These are phyloP conservation scores for Marmota monax DNA, from an alignment of 2,113 vertebrate species.

Conservation along the genomic window DNA sequence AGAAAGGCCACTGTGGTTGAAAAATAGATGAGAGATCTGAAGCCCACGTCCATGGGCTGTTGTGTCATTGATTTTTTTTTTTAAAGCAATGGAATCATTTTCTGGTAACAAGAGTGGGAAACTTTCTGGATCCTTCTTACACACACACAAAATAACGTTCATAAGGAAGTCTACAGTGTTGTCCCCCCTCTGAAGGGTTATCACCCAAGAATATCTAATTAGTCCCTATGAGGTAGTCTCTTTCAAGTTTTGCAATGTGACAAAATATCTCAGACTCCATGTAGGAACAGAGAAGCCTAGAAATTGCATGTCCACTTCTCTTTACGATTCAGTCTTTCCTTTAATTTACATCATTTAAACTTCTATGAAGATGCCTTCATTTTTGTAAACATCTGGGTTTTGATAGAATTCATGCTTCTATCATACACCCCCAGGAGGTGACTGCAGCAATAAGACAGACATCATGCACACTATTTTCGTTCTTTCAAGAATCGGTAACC, in stretches of 20 bases:
- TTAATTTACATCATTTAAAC: background rate
- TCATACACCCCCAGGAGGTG: background rate
- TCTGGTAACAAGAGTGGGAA: background rate
- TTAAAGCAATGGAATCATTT: background rate
- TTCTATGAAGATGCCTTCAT: background rate
- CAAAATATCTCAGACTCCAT: background rate
- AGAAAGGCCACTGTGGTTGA: background rate
- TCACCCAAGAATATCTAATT: background rate
- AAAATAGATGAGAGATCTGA: background rate
- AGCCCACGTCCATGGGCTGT: too few species aligned
- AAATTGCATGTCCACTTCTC: background rate
- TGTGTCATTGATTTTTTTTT: background rate
- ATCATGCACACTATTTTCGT: fast-evolving
- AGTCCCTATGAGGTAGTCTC: too few species aligned
- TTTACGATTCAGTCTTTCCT: background rate
- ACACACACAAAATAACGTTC: background rate
- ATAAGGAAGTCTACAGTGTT: background rate
- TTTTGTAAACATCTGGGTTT: background rate
- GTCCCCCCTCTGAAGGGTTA: background rate
- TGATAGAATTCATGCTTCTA: background rate
- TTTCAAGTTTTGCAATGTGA: background rate
- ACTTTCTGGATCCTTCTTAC: background rate
- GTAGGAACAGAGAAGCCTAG: background rate
- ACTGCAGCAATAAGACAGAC: background rate
- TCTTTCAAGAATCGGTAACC: background rate